These are phyloP conservation scores for Nomada flava DNA, from an alignment of 2,888 invertebrate genomes.

Conservation along the genomic window DNA sequence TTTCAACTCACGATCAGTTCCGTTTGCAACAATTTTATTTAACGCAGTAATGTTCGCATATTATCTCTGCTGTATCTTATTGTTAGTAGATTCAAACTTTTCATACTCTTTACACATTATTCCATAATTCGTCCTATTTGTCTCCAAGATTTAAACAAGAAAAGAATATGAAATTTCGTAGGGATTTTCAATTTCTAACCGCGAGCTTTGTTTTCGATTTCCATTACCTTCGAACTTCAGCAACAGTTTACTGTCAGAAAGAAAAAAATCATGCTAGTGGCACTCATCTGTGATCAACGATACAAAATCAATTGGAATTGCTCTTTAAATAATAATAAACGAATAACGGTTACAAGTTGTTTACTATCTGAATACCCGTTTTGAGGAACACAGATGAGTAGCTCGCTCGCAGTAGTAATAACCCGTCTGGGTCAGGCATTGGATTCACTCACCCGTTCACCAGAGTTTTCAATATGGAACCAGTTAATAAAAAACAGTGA, in stretches of 20 bases:
- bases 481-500: background rate
- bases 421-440: background rate
- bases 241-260: background rate
- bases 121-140: no score
- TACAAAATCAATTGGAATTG: no score
- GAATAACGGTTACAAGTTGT: background rate
- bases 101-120: background rate
- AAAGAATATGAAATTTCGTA: background rate
- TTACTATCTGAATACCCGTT: background rate
- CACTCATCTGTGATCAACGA: no score
- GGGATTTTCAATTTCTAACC: background rate
- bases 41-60: background rate
- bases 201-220: background rate
- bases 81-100: no score
- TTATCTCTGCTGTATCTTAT: background rate
- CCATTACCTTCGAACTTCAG: background rate
- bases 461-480: slow-evolving; percentile 3
- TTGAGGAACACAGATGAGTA: slow-evolving; percentile 1
- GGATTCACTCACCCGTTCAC: background rate
- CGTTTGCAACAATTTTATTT: background rate
- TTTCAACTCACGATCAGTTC: background rate
- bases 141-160: no score
- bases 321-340: background rate
- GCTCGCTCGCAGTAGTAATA: slow-evolving; percentile 13
- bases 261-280: no score